Evolutionary conservation across 2,888 invertebrate species (phyloP).

Genomic region (Lasioglossum marginatum): DNA sequence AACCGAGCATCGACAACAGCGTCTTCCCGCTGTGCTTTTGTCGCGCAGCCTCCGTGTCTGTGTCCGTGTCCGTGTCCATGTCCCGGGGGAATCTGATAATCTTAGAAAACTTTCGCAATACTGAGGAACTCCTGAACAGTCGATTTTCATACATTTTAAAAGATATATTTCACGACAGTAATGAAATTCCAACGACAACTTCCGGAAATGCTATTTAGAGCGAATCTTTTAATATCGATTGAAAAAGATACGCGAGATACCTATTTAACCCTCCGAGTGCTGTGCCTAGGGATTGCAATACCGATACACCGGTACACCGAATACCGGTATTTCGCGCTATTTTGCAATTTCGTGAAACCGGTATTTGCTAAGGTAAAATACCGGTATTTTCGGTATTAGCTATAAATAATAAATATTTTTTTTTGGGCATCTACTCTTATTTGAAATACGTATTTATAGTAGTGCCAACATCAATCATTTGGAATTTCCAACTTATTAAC

Average conservation of each 20-base stretch:
- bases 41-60: background rate
- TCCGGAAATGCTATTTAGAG: background rate
- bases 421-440: too few relatives aligned
- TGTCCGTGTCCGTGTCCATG: background rate
- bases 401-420: too few relatives aligned
- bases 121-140: background rate
- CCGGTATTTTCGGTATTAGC: too few relatives aligned
- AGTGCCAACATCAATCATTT: too few relatives aligned
- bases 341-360: too few relatives aligned
- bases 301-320: too few relatives aligned
- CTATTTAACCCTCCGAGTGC: too few relatives aligned
- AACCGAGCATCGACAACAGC: background rate
- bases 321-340: too few relatives aligned
- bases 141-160: background rate
- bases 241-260: background rate
- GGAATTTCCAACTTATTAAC: too few relatives aligned
- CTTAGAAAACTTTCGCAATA: constrained; percentile 9
- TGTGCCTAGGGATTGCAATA: too few relatives aligned
- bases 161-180: background rate
- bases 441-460: too few relatives aligned
- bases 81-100: constrained; percentile 1
- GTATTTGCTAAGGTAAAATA: too few relatives aligned
- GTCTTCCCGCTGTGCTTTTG: background rate
- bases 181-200: constrained; percentile 25
- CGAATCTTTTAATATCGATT: background rate